Base-by-base conservation (phyloP, 2,888 invertebrate species). In the Arge pagana region DNA sequence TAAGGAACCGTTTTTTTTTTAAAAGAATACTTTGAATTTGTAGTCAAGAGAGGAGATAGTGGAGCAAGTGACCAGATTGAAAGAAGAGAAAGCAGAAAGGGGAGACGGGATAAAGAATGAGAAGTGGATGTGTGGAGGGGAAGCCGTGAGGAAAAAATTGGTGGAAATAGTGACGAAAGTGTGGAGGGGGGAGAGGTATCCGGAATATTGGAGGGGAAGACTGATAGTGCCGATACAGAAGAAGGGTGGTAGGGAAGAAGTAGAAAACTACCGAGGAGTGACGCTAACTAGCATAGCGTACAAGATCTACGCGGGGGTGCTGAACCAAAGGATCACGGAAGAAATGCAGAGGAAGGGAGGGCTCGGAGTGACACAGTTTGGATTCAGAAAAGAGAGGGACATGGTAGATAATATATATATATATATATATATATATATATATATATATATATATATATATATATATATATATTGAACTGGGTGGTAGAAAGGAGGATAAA, bases 351-450 rank as follows among this genome's bases (percentile, higher is more conserved):
- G 33, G n/a, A 50, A 48, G 5, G 24, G 28, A 1, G 41, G 26
- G 28, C 10, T 53, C 1, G 33, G n/a, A 7, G 42, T 43, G 11
- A 54, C 24, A 8, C 55, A 58, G 18, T 41, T 53, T 10, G 52
- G 56, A 2, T 60, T 57, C 18, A 36, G 55, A 15, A 28, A 18
- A n/a, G 41, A 33, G 10, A 18, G 48, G 30, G 51, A 54, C 3
- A 50, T 42, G 4, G 42, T 51, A 2, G 57, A 60, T 7, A 51
- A 53, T 39, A 50, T 59, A 1, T 58, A 48, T 19, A 10, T 50
- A 4, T n/a, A n/a, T n/a, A n/a, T n/a, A n/a, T n/a, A n/a, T n/a
- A n/a, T n/a, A n/a, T n/a, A n/a, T n/a, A n/a, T n/a, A n/a, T n/a
- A n/a, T n/a, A n/a, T n/a, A n/a, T n/a, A n/a, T n/a, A n/a, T n/a